Evolutionary conservation across 2,113 vertebrate genomes (phyloP).

Genomic region (Eublepharis macularius): DNA sequence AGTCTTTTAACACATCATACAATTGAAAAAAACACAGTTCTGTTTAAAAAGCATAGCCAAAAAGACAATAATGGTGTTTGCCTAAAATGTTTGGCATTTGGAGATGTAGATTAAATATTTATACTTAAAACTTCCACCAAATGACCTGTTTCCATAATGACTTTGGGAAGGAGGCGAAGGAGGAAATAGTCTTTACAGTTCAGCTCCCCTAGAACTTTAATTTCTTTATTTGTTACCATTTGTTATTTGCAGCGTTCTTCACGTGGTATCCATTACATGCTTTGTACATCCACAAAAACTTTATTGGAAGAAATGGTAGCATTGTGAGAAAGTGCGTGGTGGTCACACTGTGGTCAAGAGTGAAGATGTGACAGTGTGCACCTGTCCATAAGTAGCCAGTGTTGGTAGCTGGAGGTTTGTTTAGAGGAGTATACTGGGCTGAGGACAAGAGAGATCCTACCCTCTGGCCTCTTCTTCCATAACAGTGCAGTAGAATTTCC

Average conservation of each 20-base stretch:
- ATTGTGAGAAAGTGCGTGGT: background rate
- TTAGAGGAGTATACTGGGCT: background rate
- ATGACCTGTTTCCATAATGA: background rate
- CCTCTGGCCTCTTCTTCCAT: too few relatives aligned
- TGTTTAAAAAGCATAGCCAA: background rate
- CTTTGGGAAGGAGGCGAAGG: background rate
- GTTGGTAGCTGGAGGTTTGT: background rate
- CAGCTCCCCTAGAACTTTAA: background rate
- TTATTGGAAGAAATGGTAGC: background rate
- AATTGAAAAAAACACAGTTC: background rate
- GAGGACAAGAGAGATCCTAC: background rate
- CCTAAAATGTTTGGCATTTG: too few relatives aligned
- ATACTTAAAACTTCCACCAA: background rate
- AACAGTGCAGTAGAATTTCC: background rate
- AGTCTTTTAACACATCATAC: background rate
- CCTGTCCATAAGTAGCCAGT: background rate
- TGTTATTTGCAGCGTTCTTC: background rate
- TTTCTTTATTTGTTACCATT: background rate
- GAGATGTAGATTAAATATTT: background rate
- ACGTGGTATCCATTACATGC: background rate
- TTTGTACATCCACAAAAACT: background rate
- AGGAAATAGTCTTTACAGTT: background rate
- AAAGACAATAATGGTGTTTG: background rate
- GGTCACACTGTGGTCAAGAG: too few relatives aligned
- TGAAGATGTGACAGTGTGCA: background rate